Base-by-base conservation (phyloP, 2,797 vertebrate genomes). In the Tragelaphus eurycerus region DNA sequence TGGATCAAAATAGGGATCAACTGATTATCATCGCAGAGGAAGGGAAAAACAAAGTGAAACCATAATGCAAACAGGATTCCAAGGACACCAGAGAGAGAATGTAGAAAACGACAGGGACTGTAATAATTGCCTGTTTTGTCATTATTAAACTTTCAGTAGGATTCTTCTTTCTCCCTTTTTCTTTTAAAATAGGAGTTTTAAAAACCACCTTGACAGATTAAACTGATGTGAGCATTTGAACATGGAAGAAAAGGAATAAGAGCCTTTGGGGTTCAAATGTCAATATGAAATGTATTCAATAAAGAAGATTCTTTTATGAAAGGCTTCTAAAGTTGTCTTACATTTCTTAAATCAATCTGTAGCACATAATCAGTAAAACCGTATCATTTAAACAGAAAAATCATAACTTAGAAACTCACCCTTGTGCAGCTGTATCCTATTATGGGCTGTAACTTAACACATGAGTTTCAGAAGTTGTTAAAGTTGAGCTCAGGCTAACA, bases 301-400 rank as follows among this genome's bases (percentile, higher is more conserved):
- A 98, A 96, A 98, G 97, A 98, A 98, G 97, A 98, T 98, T 98
- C 97, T 98, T 98, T 98, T 98, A 98, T 98, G 98, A 98, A 98
- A 98, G 93, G 74, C 97, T 98, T 98, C 98, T 98, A 98, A 98
- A 98, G 98, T 98, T 98, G 98, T 97, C 98, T 98, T 98, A 97
- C 96, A 98, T 98, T 98, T 98, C 98, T 99, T 98, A 98, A 98
- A 98, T 98, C 98, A 98, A 98, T 98, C 98, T 98, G 96, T 97
- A 98, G 98, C 98, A 99, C 98, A 95, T 98, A 98, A 98, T 98
- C 98, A 98, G 98, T 98, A 98, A 98, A 98, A 98, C 97, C 95
- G 16, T 98, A 98, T 98, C 98, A 98, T 98, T 98, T 98, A 98
- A 98, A 98, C 98, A 98, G 98, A 98, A 98, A 98, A 98, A 98